A percentile compares a stretch with the other conserved stretches of the same genome.
These are phyloP conservation scores for Sitta carolinensis DNA, from an alignment of 2,797 vertebrate species.

Conservation along the genomic window DNA sequence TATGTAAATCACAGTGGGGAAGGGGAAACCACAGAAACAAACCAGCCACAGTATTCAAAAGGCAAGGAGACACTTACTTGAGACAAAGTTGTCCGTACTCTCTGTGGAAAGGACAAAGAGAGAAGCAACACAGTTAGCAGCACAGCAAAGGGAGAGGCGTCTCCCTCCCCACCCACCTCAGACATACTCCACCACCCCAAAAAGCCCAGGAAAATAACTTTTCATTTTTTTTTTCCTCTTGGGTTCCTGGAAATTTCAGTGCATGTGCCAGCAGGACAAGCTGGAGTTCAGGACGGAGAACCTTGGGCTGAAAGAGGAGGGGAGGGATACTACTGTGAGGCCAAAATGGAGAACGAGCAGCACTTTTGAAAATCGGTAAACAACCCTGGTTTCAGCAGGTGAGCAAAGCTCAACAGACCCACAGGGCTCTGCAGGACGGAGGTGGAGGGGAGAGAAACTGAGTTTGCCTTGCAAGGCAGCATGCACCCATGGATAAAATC, in stretches of 20 bases:
- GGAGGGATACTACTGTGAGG: neutral
- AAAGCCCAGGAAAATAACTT: neutral
- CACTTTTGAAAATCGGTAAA: neutral
- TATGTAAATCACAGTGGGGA: neutral
- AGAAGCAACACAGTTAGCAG: constrained; percentile 47
- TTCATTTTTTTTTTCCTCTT: neutral
- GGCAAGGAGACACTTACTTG: constrained; percentile 76
- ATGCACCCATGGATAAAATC: neutral
- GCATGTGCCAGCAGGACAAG: neutral
- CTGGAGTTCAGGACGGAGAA: neutral
- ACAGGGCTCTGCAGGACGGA: neutral
- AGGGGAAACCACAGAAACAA: neutral
- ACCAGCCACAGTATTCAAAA: neutral
- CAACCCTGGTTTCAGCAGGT: neutral
- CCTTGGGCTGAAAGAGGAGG: neutral
- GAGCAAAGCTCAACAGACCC: neutral
- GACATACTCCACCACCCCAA: neutral
- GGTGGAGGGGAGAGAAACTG: neutral
- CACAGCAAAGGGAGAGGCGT: neutral
- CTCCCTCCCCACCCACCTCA: neutral
- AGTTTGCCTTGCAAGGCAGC: neutral
- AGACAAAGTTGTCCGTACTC: constrained; percentile 80
- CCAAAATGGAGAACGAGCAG: neutral
- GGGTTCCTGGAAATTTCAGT: neutral
- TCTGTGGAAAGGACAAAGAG: constrained; percentile 75